Base-by-base conservation (phyloP, 2,113 vertebrate genomes). In the Lophochroa leadbeateri region DNA sequence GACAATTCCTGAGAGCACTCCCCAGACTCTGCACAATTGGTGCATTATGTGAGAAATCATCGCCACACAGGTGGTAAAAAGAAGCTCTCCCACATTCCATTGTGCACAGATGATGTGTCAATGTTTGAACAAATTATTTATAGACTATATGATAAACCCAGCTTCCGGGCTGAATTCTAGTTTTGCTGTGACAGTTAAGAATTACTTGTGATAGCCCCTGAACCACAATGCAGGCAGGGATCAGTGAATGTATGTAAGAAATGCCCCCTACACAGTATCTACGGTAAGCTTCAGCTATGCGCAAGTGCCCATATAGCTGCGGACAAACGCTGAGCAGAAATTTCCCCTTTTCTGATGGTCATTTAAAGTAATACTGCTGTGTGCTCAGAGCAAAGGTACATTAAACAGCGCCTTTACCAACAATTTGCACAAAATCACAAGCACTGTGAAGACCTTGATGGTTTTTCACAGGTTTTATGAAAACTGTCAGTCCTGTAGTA, bases 21-120 rank as follows among this genome's bases (percentile, higher is more conserved):
- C 52, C 43, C 25, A 52, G 70, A 82, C 0, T 0, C 15, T 35
- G 43, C 0, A 1, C 41, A 37, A 28, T n/a, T 2, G 1, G 14
- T 43, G 23, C 9, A 13, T 21, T 67, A 11, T 57, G 15, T 46
- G 52, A 76, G 60, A 65, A 84, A 47, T 37, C 0, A 0, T 57
- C 70, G 41, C 64, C 60, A 41, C 10, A 11, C 0, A 44, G 33
- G 37, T 60, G 69, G 58, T 64, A 75, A 58, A 70, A 52, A 88
- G 85, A 68, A 93, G n/a, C 24, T 82, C 37, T 72, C 55, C 44
- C 41, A 69, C 0, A 0, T 72, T 35, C 37, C 69, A 1, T 57
- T 80, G 80, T 28, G 31, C 20, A 55, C 1, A 6, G 53, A 43
- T 65, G 63, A 60, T 41, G 64, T 58, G 70, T 8, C 52, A 90